These are phyloP conservation scores for Scleropages formosus DNA, from an alignment of 2,797 vertebrate genomes.

Conservation along the genomic window DNA sequence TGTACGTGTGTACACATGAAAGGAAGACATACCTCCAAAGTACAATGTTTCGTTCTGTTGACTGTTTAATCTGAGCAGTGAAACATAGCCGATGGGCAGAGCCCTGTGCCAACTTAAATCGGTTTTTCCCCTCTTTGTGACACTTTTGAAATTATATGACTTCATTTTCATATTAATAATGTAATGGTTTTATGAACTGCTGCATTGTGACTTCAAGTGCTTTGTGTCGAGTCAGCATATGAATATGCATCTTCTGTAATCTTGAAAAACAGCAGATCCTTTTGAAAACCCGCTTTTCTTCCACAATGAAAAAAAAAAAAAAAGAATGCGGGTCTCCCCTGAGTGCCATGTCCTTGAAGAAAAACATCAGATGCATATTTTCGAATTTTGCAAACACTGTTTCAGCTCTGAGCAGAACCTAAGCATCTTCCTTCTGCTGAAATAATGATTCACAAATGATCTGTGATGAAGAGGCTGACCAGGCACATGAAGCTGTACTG, in stretches of 20 bases:
- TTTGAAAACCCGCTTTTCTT: conserved; percentile 49
- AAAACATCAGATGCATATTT: conserved; percentile 47
- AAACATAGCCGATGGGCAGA: not conserved
- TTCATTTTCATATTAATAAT: conserved; percentile 12
- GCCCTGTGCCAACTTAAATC: not conserved
- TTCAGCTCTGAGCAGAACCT: conserved; percentile 21
- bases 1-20: too few relatives aligned
- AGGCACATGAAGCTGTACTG: conserved; percentile 17
- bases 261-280: conserved; percentile 64
- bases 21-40: not conserved
- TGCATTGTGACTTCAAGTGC: conserved; percentile 48
- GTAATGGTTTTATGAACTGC: conserved; percentile 51
- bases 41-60: not conserved
- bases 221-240: conserved; percentile 59
- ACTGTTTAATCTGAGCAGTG: not conserved
- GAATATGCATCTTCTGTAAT: conserved; percentile 63
- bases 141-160: conserved; percentile 19
- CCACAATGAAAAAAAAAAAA: conserved; percentile 47
- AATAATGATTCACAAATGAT: conserved; percentile 33
- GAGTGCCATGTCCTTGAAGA: conserved; percentile 56
- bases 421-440: conserved; percentile 33
- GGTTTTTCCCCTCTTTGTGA: conserved; percentile 32
- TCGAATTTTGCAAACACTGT: conserved; percentile 40
- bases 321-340: conserved; percentile 49
- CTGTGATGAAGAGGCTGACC: not conserved